Base-by-base conservation (phyloP, 2,888 invertebrate genomes). In the Ornithoptera alexandrae region DNA sequence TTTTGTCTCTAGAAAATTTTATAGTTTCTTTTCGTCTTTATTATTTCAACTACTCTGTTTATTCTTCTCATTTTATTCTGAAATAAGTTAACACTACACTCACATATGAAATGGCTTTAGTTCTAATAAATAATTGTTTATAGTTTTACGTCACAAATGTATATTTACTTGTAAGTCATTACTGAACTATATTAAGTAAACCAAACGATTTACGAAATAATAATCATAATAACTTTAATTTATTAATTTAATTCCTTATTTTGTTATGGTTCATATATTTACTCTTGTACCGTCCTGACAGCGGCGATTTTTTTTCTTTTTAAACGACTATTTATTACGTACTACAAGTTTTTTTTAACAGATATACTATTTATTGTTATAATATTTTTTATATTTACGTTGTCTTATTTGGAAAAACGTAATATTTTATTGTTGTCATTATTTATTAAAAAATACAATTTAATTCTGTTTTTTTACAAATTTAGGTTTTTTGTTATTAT, bases 41-140 rank as follows among this genome's bases (percentile, higher is more conserved):
- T 3, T n/a, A 12, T 53, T 53, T 18, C n/a, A 5, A n/a, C 53
- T 6, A n/a, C 18, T 53, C 6, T n/a, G 2, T 46, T 12, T 15
- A 15, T 2, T 12, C 15, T 46, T 46, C 15, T 17, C 15, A 46
- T 12, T 15, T 12, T 15, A 46, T 46, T 46, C 46, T 18, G 53
- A 6, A 53, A 53, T 18, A 53, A n/a, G 53, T 53, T 18, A 18
- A 53, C 53, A 53, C 53, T n/a, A 53, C 18, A n/a, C 8, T 53
- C 53, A 53, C 53, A 53, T n/a, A 53, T 53, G n/a, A 53, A 53
- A 53, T n/a, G 53, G 53, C 53, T 53, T 53, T 53, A 53, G 18
- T 53, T 53, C 1, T n/a, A n/a, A 53, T 53, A 53, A 53, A n/a
- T 53, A 53, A 53, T n/a, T n/a, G 53, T 53, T 53, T 2, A 7